phyloP scores from a whole-genome alignment of 1,140 invertebrate genomes.

The Bemisia tabaci region DNA sequence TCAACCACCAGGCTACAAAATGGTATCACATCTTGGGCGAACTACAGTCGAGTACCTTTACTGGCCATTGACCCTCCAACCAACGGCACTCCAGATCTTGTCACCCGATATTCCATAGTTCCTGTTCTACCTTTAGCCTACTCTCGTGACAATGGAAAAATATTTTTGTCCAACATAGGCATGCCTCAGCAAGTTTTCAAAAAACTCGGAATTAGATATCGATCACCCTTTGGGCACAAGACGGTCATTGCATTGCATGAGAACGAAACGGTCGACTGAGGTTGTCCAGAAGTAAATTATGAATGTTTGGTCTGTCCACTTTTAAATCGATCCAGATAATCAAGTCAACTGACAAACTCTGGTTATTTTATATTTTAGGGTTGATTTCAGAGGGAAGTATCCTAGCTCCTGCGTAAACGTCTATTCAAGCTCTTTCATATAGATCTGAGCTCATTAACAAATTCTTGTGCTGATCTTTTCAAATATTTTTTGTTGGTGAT shows the following conservation, averaged over 20 bases:
- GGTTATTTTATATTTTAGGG: no score
- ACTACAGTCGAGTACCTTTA: slow-evolving; percentile 56
- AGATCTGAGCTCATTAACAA: no score
- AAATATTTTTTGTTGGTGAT: no score
- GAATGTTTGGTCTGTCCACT: no score
- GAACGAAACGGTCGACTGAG: background rate
- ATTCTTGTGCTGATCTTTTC: no score
- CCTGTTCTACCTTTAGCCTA: slow-evolving; percentile 61
- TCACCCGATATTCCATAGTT: slow-evolving; percentile 58
- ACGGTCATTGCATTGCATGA: slow-evolving; percentile 70
- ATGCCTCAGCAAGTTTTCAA: slow-evolving; percentile 62
- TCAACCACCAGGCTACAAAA: slow-evolving; percentile 23
- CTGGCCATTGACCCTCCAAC: slow-evolving; percentile 67
- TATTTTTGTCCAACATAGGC: slow-evolving; percentile 76
- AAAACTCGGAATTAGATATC: slow-evolving; percentile 63
- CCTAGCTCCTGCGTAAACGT: no score
- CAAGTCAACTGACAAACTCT: no score
- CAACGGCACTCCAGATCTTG: slow-evolving; percentile 45
- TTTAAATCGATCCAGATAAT: no score
- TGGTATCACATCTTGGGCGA: slow-evolving; percentile 45
- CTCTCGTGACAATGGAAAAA: slow-evolving; percentile 52
- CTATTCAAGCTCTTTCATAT: no score
- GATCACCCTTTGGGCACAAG: slow-evolving; percentile 76
- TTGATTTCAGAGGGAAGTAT: no score
- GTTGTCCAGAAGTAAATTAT: no score